Percentiles rank a stretch among this genome's conserved stretches.
Conservation (phyloP, 2,888 invertebrate species). For the Dryocosmus kuriphilus region DNA sequence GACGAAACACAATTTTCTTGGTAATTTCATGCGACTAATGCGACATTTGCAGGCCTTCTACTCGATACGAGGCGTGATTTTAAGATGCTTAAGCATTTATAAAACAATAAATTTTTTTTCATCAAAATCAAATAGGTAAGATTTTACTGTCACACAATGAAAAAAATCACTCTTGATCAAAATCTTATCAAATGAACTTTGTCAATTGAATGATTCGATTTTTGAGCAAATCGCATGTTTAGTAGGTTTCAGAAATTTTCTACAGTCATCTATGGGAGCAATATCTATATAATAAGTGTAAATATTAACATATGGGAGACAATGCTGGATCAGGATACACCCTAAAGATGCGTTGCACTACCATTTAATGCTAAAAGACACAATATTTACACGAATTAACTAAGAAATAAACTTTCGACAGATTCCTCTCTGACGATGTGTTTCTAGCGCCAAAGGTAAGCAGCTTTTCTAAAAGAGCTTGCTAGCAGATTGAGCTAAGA, state of each 20-base stretch:
- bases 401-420: neutral
- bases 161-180: too few species aligned
- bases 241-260: neutral
- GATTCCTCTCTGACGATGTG: neutral
- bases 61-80: too few species aligned
- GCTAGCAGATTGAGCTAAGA: constrained; percentile 52
- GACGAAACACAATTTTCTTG: too few species aligned
- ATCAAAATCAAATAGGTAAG: too few species aligned
- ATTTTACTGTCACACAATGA: too few species aligned
- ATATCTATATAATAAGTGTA: neutral
- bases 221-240: neutral
- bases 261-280: neutral
- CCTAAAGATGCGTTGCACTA: neutral
- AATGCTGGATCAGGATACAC: neutral
- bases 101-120: too few species aligned
- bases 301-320: neutral
- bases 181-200: neutral
- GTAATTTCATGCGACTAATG: too few species aligned
- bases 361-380: neutral
- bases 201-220: neutral
- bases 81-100: too few species aligned
- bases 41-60: too few species aligned
- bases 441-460: constrained; percentile 59
- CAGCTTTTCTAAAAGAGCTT: constrained; percentile 62
- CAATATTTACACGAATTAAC: neutral